Percentiles rank a stretch among this genome's conserved stretches.
Conservation (phyloP, 2,888 invertebrate species). For the Agrochola lychnidis region DNA sequence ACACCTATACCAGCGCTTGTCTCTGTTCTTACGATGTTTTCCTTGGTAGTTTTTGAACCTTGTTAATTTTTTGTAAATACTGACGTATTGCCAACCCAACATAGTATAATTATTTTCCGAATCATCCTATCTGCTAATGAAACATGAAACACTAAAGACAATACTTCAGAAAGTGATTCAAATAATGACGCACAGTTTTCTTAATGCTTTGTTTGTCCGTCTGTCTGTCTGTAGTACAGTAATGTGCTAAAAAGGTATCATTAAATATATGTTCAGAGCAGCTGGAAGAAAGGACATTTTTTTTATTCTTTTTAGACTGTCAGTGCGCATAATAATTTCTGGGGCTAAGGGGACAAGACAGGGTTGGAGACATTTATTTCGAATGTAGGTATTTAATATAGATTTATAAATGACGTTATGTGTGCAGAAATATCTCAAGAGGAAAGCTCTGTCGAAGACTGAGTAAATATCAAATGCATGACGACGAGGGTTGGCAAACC, state of each 20-base stretch:
- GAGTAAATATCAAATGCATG: too few species aligned
- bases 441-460: not conserved
- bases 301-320: conserved; percentile 34
- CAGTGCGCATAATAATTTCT: conserved; percentile 48
- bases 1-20: too few species aligned
- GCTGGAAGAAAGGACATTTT: conserved; percentile 28
- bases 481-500: not conserved
- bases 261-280: conserved; percentile 54
- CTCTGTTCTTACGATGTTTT: too few species aligned
- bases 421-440: not conserved
- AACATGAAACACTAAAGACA: conserved; percentile 25
- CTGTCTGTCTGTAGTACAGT: conserved; percentile 58
- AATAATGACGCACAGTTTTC: conserved; percentile 54
- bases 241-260: conserved; percentile 60
- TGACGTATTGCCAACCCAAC: not conserved
- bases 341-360: not conserved
- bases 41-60: too few species aligned
- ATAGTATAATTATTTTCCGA: conserved; percentile 1
- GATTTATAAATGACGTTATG: not conserved
- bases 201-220: conserved; percentile 53
- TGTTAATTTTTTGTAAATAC: not conserved
- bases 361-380: conserved; percentile 4
- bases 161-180: conserved; percentile 60
- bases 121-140: conserved; percentile 16
- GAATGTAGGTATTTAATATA: too few species aligned